Base-by-base conservation (phyloP, 2,888 invertebrate genomes). In the Hedychridium roseum region DNA sequence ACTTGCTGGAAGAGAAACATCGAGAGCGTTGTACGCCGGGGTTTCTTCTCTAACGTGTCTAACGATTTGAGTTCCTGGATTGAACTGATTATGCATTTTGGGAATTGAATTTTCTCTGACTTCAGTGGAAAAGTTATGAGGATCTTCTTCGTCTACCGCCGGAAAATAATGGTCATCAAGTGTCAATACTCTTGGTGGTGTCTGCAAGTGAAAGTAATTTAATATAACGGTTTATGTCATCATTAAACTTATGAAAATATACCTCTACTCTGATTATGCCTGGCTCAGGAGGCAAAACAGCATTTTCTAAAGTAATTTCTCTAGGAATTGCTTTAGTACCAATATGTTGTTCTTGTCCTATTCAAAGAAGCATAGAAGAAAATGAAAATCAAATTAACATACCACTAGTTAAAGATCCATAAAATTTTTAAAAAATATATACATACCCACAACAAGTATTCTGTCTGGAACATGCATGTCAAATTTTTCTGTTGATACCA, bases 381-480 rank as follows among this genome's bases (percentile, higher is more conserved):
- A 15, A 20, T 27, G 1, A 14, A 3, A 9, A 11, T 31, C 9
- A 18, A 9, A 14, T 11, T 15, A 28, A 14, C 28, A 14, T 28
- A 7, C 11, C 28, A 28, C 11, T 14, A 28, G 28, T 14, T 14
- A 28, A 14, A 28, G 12, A 3, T 28, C 14, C 14, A 3, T 28
- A 14, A 4, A 7, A 4, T 5, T 28, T 28, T 28, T n/a, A 5
- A 18, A 15, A 7, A 31, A 26, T 27, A 69, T 86, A 86, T 74
- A 86, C 78, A 88, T 87, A 74, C 96, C 96, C 66, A 90, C 85
- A 35, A 96, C 90, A 61, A 96, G 84, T 76, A 97, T 96, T 73
- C 94, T 86, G 72, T 96, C 96, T 2, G 96, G 96, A 26, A 97
- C 95, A 73, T 89, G 89, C 96, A 96, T 96, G 66, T 90, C 89